Base-by-base conservation (phyloP, 1,140 invertebrate species). In the Andrena cerasifolii region DNA sequence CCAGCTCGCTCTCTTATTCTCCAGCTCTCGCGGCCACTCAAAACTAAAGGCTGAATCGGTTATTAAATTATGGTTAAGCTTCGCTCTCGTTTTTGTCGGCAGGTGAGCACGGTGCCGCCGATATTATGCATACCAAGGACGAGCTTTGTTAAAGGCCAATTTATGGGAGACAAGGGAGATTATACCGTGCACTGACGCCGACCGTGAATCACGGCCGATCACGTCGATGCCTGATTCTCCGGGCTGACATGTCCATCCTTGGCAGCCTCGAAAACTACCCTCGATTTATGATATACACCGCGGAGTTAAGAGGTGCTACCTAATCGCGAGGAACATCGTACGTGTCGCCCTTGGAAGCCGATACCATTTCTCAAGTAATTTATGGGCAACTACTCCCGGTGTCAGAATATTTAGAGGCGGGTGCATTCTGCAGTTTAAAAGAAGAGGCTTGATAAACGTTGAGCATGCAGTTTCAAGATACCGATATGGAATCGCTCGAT, bases 1-100 rank as follows among this genome's bases (percentile, higher is more conserved):
- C 63, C 24, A 49, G 54, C 53, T 18, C 70, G 54, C 59, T 65
- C 59, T 59, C 71, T 80, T 84, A 78, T 83, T 83, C 71, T 63
- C 63, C 62, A 59, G 62, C 73, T 73, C 78, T 85, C 63, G 74
- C 49, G 76, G 62, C 53, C 56, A 40, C 66, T 54, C 66, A 68
- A 86, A 88, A 86, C 85, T 82, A 80, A 86, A 86, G 82, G 83
- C 80, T 80, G 83, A 83, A 89, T 87, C 82, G 80, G 80, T 90
- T 90, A 90, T 90, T 89, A 91, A 90, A 90, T 89, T 89, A 91
- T 85, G 79, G 84, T 84, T 73, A 77, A 73, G 70, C 76, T 81
- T 82, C 71, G 68, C 78, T 86, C 78, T 66, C 71, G 66, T 77
- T 84, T 85, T 72, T 89, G 82, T 89, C 77, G 82, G 87, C 87